phyloP scores from a whole-genome alignment of 2,888 invertebrate genomes.

The Tipula unca region DNA sequence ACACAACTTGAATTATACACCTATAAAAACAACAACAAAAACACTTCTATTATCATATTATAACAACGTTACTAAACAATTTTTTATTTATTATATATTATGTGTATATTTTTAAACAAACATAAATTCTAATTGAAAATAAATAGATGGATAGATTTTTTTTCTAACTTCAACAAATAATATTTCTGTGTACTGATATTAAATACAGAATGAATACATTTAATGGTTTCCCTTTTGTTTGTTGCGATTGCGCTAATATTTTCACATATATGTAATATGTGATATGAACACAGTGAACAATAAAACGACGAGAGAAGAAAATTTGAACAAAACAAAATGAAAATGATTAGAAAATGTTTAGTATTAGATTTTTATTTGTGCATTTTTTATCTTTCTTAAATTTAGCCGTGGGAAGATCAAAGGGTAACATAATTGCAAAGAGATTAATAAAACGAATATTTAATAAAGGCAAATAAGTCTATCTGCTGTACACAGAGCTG shows the following conservation, averaged over 20 bases:
- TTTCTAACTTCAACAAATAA: background rate
- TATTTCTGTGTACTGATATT: background rate
- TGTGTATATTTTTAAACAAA: background rate
- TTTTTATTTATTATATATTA: background rate
- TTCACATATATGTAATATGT: background rate
- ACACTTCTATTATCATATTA: background rate
- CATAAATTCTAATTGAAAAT: background rate
- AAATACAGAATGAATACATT: background rate
- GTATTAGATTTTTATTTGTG: background rate
- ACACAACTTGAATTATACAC: background rate
- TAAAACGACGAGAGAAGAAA: background rate
- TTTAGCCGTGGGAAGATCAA: background rate
- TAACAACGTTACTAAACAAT: background rate
- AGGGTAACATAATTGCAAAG: background rate
- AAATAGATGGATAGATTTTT: background rate
- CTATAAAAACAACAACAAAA: background rate
- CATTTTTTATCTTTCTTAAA: background rate
- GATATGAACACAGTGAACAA: background rate
- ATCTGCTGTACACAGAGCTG: too few species aligned
- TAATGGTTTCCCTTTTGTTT: constrained; percentile 8
- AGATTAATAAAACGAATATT: too few species aligned
- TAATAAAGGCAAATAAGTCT: too few species aligned
- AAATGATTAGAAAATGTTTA: background rate
- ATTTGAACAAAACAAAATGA: background rate
- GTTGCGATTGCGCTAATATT: constrained; percentile 8